Evolutionary conservation across 2,113 vertebrate genomes (phyloP), one percentile per base, ranked within the genome.

Genomic region (Sylvilagus bachmani): DNA sequence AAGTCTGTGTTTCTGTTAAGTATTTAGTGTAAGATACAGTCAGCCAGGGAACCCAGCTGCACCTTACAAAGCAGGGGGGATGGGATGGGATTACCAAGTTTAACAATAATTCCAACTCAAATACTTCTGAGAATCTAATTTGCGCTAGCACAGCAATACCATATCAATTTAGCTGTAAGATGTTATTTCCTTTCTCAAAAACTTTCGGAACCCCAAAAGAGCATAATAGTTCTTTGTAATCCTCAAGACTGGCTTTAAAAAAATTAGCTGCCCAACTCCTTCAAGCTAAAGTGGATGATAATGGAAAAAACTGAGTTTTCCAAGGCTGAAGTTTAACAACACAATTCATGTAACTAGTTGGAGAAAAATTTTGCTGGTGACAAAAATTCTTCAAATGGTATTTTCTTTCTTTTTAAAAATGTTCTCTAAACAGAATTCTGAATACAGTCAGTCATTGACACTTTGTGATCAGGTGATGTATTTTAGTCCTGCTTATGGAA

Each of bases 1-100:
- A 89, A 95, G 92, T 86, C 36, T 95, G 95, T 97, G 97, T 97
- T 97, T 97, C 97, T 88, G n/a, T 95, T 82, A n/a, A n/a, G n/a
- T n/a, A 89, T 96, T 95, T 97, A 97, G 97, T 97, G 97, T 97
- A 96, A 95, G 55, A 78, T 74, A 70, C 70, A 89, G 91, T 58
- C 91, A 91, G 93, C 93, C 78, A 86, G 77, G 90, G 49, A 75
- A 80, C 80, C 85, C 74, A 86, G 82, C 91, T 90, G 75, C 75
- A 83, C 75, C 86, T 64, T 92, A 61, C 70, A 86, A 89, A 94
- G 92, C 95, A 95, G 92, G n/a, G n/a, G n/a, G 88, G 24, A 51
- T 11, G 16, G 82, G 49, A n/a, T 88, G 79, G 93, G 83, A 70
- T 61, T 44, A 78, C 73, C 79, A 91, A 49, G 69, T 69, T 78